These are phyloP conservation scores for Drosophila neonasuta DNA, from an alignment of 2,888 invertebrate species.

Conservation along the genomic window DNA sequence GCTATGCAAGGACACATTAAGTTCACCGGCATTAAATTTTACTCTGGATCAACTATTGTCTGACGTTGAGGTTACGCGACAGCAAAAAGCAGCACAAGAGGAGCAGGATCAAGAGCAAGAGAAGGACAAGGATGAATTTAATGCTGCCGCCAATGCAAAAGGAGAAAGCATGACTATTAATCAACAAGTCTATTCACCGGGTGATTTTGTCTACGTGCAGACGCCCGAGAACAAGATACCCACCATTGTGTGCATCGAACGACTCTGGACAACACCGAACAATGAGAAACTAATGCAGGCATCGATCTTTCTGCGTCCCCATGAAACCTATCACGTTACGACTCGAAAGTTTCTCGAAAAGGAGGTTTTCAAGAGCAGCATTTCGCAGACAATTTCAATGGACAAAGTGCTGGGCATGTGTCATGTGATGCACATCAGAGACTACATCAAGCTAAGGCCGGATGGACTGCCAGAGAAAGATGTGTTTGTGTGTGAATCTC, in stretches of 20 bases:
- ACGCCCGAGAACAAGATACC: conserved; percentile 84
- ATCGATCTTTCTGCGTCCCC: conserved; percentile 94
- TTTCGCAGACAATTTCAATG: conserved; percentile 91
- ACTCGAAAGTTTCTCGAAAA: conserved; percentile 96
- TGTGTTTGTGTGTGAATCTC: conserved; percentile 97
- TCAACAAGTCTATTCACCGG: conserved; percentile 89
- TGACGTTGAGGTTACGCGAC: conserved; percentile 89
- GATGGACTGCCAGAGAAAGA: conserved; percentile 95
- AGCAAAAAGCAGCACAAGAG: conserved; percentile 89
- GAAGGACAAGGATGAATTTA: conserved; percentile 83
- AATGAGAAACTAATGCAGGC: conserved; percentile 94
- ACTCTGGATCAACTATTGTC: conserved; percentile 89
- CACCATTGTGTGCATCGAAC: conserved; percentile 92
- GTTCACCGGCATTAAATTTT: conserved; percentile 93
- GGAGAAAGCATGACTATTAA: conserved; percentile 88
- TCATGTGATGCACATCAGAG: conserved; percentile 95
- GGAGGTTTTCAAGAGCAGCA: conserved; percentile 97
- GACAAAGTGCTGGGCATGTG: conserved; percentile 94
- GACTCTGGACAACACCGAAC: conserved; percentile 92
- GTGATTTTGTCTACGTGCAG: conserved; percentile 96
- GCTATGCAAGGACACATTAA: conserved; percentile 90
- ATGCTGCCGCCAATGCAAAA: conserved; percentile 65
- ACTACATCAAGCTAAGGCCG: conserved; percentile 95
- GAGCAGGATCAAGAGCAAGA: conserved; percentile 88
- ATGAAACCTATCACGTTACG: conserved; percentile 97